Base-by-base conservation (phyloP, 2,113 vertebrate species). In the Protobothrops flavoviridis region DNA sequence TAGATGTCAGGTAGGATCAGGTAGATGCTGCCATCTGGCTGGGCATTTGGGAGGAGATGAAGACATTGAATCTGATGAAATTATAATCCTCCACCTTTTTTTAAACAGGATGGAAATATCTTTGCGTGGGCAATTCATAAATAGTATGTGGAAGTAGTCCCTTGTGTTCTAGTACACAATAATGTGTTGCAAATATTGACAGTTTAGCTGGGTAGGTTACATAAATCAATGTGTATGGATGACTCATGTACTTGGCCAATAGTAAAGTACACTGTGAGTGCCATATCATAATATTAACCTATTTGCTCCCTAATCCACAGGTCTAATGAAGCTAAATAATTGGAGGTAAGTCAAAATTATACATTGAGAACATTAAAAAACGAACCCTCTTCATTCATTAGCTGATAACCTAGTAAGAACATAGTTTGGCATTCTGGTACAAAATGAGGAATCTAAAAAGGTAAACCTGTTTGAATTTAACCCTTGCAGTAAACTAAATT, bases 171-270 rank as follows among this genome's bases (percentile, higher is more conserved):
- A 52, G 9, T 87, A 91, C 5, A 85, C 55, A 91, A 33, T 43
- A 92, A 87, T 89, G 87, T 91, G 86, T 52, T 90, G 81, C 90
- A 95, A 93, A 69, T 92, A 85, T n/a, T 94, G 81, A 91, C 69
- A 1, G 0, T 56, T 93, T 94, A 29, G 29, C 91, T 90, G 10
- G 52, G 85, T 43, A 91, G 64, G 29, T 92, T 24, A 9, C 56
- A 21, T 91, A 53, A 91, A n/a, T 50, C 88, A 43, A 45, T 15
- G 1, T 21, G 29, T 93, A 88, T 2, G 4, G 61, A 93, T 74
- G n/a, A 93, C 33, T 94, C 26, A 57, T 48, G 24, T 87, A 92
- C n/a, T 91, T 94, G 21, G 43, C 74, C 55, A 90, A 29, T 85
- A 90, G 52, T 0, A 0, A 6, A 23, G 90, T 6, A 2, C 1